Base-by-base conservation (phyloP, 1,140 invertebrate genomes). In the Cylas formicarius region DNA sequence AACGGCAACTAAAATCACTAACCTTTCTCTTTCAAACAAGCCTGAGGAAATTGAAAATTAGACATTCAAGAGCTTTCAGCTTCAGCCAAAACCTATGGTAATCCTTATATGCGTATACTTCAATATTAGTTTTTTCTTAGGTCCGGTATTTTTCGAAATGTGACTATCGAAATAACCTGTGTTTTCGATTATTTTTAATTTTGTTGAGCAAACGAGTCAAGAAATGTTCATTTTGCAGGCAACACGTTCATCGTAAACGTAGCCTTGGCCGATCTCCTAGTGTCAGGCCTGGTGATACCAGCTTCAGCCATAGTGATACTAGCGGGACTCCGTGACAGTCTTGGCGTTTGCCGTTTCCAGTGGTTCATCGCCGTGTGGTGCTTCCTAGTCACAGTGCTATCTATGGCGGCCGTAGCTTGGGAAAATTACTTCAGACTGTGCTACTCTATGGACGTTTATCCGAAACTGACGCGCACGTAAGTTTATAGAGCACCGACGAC, bases 231-330 rank as follows among this genome's bases (percentile, higher is more conserved):
- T 46, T 70, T 69, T 29, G 17, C 67, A 86, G 84, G 84, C n/a
- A 86, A 87, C 55, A 74, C 81, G 9, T 86, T 81, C 59, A 63
- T 87, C 32, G 84, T 84, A n/a, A 86, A 83, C 62, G 71, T 84
- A 3, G 84, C 84, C 1, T 51, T 88, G 29, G 77, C 83, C 0
- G 85, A 88, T 53, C 60, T 88, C 27, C 57, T 87, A 11, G 74
- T 89, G 10, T 84, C 84, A 0, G 75, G 78, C 1, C 57, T 80
- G 1, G 79, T 87, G 13, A 75, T 88, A 52, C 83, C 84, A 0
- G 72, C 78, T 1, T 80, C 78, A 0, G 77, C 77, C 1, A 77
- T 87, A 2, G 74, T 82, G 0, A 74, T 84, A 19, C 65, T 86
- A 10, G 80, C 80, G 2, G 81, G 78, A 1, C 66, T 73, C 44